A percentile compares a stretch with the other conserved stretches of the same genome.
These are phyloP conservation scores for Melanogrammus aeglefinus DNA, from an alignment of 2,797 vertebrate genomes.

Conservation along the genomic window DNA sequence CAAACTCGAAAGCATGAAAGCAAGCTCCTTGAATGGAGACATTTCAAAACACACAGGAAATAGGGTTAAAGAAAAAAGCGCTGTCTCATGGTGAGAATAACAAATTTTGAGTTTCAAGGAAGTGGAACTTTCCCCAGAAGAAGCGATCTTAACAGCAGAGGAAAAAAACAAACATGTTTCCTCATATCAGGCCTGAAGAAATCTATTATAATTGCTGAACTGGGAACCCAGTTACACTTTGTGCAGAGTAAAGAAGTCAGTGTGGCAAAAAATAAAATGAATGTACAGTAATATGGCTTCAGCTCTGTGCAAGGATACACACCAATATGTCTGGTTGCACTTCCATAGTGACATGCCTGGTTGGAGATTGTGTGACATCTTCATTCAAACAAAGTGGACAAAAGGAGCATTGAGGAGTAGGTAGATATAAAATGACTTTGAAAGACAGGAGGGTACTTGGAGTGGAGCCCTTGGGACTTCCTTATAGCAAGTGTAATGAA, in stretches of 20 bases:
- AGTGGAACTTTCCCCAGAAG: slow-evolving; percentile 8
- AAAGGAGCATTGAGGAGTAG: slow-evolving; percentile 53
- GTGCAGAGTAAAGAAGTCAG: no score
- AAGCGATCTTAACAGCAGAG: slow-evolving; percentile 6
- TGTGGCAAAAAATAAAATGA: background rate
- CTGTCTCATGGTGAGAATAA: slow-evolving; percentile 30
- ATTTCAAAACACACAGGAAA: slow-evolving; percentile 22
- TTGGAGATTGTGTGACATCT: slow-evolving; percentile 31
- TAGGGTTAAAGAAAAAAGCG: slow-evolving; percentile 21
- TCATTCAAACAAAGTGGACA: slow-evolving; percentile 44
- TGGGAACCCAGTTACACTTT: background rate
- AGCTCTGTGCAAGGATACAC: background rate
- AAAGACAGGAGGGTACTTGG: slow-evolving; percentile 11
- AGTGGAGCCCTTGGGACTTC: slow-evolving; percentile 48
- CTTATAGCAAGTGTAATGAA: slow-evolving; percentile 55
- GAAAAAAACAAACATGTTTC: background rate
- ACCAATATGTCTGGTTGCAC: slow-evolving; percentile 22
- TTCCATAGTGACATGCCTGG: slow-evolving; percentile 23
- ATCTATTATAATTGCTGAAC: background rate
- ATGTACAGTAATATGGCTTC: slow-evolving; percentile 21
- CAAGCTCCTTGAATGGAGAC: slow-evolving; percentile 17
- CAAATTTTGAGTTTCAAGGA: slow-evolving; percentile 23
- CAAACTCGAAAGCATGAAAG: slow-evolving; percentile 33
- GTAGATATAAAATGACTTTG: slow-evolving; percentile 20
- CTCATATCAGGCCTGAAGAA: background rate